Evolutionary conservation across 2,797 vertebrate species (phyloP), one percentile per base, ranked within the genome.

Genomic region (Ispidina lecontei): DNA sequence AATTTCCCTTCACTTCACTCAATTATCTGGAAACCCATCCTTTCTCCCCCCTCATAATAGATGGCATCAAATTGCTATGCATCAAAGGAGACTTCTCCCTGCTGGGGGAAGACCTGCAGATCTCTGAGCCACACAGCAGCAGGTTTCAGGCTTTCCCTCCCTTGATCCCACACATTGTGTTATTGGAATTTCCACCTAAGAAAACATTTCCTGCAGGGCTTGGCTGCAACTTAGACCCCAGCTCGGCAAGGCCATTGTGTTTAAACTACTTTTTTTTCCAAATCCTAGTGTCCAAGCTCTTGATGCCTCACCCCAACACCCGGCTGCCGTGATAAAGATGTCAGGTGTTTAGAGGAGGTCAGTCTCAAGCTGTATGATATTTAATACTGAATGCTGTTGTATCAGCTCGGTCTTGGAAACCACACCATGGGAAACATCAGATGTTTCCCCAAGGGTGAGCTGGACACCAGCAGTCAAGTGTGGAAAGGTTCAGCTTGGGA

Each of bases 1-100:
- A 84, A 89, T 93, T 94, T 94, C 68, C 71, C 64, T 89, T 84
- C n/a, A 43, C 65, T 94, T 93, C 80, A 84, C 89, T 91, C 86
- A 90, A 84, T 95, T 95, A 91, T 60, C 64, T 89, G 75, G n/a
- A 91, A 90, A 73, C 49, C 44, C 64, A 67, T 84, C 23, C 4
- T 22, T 94, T 94, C 87, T 84, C 19, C 19, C 29, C 93, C 43
- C 44, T 82, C 17, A 35, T 94, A 91, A 94, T 81, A 68, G 31
- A 91, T 82, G n/a, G 56, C 74, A 87, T 69, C 14, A 16, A 46
- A 93, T 94, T 70, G 90, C 88, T 78, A 10, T 44, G 67, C 71
- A 56, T 70, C 70, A 74, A 70, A 31, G 56, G 44, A 67, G 88
- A 87, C 31, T 77, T 91, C 28, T 13, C 10, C 69, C 28, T 7